Evolutionary conservation across 2,797 vertebrate genomes (phyloP).

Genomic region (Ispidina picta): DNA sequence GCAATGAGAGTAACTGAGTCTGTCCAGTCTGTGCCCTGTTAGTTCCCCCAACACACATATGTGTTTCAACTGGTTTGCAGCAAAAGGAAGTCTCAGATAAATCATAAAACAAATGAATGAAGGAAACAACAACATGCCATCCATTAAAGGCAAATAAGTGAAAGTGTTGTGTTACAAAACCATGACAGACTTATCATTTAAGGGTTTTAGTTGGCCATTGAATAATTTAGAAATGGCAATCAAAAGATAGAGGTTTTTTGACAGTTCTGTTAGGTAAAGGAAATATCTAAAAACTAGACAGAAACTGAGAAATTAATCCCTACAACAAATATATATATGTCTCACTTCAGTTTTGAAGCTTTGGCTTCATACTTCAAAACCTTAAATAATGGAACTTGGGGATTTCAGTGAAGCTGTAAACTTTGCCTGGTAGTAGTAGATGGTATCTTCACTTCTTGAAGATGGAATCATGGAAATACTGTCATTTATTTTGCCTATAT

Average conservation of each 20-base stretch:
- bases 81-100: neutral
- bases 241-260: neutral
- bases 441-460: neutral
- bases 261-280: neutral
- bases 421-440: neutral
- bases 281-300: neutral
- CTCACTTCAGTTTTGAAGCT: neutral
- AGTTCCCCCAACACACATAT: neutral
- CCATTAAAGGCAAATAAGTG: neutral
- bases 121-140: neutral
- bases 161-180: neutral
- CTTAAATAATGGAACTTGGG: neutral
- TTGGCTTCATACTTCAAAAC: neutral
- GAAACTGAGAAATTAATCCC: neutral
- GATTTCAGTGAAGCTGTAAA: neutral
- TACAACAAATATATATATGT: neutral
- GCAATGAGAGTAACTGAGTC: neutral
- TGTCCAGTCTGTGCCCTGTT: neutral
- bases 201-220: neutral
- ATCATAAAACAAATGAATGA: neutral
- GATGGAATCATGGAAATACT: neutral
- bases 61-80: neutral
- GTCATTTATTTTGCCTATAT: neutral
- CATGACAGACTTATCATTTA: rapidly evolving
- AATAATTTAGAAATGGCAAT: neutral